phyloP scores from a whole-genome alignment of 2,888 invertebrate genomes.

The Arctia plantaginis region DNA sequence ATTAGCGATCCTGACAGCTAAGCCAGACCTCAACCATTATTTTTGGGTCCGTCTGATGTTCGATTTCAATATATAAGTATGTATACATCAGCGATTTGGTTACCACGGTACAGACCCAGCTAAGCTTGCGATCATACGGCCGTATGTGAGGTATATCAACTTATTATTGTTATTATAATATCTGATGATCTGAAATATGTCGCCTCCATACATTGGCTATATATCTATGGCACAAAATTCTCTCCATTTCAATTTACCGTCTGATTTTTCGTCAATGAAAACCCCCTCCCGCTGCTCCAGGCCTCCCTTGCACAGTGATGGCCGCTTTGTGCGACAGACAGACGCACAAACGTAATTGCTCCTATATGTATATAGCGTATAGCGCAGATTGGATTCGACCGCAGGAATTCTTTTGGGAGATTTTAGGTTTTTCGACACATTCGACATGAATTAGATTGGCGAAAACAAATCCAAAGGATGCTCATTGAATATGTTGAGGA shows the following conservation, averaged over 20 bases:
- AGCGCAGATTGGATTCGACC: conserved; percentile 46
- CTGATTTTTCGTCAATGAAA: conserved; percentile 54
- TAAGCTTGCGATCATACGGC: too few relatives aligned
- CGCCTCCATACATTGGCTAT: conserved; percentile 16
- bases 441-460: not conserved
- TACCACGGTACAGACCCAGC: too few relatives aligned
- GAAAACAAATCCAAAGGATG: conserved; percentile 6
- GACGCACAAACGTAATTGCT: conserved; percentile 51
- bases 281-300: conserved; percentile 9
- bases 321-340: conserved; percentile 52
- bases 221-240: conserved; percentile 33
- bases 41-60: too few relatives aligned
- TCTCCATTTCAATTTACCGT: conserved; percentile 52
- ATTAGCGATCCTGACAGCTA: too few relatives aligned
- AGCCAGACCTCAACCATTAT: too few relatives aligned
- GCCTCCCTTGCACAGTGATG: conserved; percentile 25
- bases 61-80: too few relatives aligned
- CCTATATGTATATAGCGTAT: conserved; percentile 44
- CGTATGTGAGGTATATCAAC: too few relatives aligned
- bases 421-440: conserved; percentile 9
- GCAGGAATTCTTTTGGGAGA: conserved; percentile 14
- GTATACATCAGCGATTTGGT: too few relatives aligned
- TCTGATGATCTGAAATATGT: not conserved
- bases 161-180: too few relatives aligned
- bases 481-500: not conserved